phyloP scores from a whole-genome alignment of 2,888 invertebrate genomes.

The Arge pagana region DNA sequence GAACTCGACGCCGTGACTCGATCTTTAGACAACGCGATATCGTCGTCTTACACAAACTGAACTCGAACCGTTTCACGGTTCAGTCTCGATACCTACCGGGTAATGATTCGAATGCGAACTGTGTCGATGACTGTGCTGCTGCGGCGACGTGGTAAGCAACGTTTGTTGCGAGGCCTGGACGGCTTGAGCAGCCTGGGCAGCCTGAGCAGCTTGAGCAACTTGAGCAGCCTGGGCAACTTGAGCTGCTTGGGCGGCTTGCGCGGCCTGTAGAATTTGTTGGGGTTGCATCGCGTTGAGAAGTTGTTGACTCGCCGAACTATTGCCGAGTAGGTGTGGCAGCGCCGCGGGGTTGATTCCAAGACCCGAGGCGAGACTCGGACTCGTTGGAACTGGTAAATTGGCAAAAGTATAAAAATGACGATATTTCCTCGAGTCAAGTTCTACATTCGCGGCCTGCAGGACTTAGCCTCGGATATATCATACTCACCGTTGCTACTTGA shows the following conservation, averaged over 20 bases:
- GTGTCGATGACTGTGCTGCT: slow-evolving; percentile 53
- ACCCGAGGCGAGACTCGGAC: slow-evolving; percentile 70
- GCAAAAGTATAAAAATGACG: background rate
- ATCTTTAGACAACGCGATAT: too few species aligned
- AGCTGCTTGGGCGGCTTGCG: slow-evolving; percentile 50
- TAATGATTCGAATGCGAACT: slow-evolving; percentile 54
- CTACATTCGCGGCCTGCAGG: too few species aligned
- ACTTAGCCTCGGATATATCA: background rate
- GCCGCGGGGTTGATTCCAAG: slow-evolving; percentile 69
- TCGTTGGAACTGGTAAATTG: slow-evolving; percentile 61
- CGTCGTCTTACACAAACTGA: too few species aligned
- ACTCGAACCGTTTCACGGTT: too few species aligned
- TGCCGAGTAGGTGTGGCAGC: slow-evolving; percentile 74
- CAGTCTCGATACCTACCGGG: slow-evolving; percentile 48
- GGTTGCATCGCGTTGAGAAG: slow-evolving; percentile 76
- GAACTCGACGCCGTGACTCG: too few species aligned
- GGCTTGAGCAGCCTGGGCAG: slow-evolving; percentile 39
- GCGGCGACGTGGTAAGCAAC: slow-evolving; percentile 52
- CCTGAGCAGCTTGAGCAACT: slow-evolving; percentile 39
- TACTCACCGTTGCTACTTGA: slow-evolving; percentile 57
- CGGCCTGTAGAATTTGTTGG: slow-evolving; percentile 62
- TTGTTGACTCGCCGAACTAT: slow-evolving; percentile 73
- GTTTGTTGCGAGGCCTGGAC: slow-evolving; percentile 50
- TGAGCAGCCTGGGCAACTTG: slow-evolving; percentile 38
- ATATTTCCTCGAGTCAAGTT: too few species aligned